Base-by-base conservation (phyloP, 2,888 invertebrate genomes). In the Philhelius pedissequus region DNA sequence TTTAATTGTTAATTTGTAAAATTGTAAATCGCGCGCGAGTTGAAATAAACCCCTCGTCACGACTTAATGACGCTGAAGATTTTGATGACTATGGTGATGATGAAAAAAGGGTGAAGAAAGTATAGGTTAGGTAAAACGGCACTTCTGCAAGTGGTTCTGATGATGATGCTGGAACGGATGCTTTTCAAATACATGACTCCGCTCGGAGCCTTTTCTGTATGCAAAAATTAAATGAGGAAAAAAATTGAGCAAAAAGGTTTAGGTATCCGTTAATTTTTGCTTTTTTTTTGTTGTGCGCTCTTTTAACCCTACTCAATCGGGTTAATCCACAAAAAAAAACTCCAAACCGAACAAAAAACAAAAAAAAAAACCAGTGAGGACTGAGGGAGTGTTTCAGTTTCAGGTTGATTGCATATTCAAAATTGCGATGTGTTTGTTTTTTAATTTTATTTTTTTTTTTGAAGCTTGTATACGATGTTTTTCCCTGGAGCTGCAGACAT, bases 1-100 rank as follows among this genome's bases (percentile, higher is more conserved):
- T 80, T 84, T 84, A 84, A 84, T 84, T 84, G 80, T 84, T 80
- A 84, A 84, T 84, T 84, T 84, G 80, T 84, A 80, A 80, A 84
- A 75, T 84, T 84, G 75, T 84, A 84, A 13, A 48, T 18, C 8
- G 30, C 32, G 70, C 74, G 66, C 68, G n/a, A 40, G 68, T 71
- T 84, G 68, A 71, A 80, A 84, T 80, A 71, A 84, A 84, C 75
- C 71, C 83, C 32, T 60, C 22, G 30, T 45, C 30, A 32, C 48
- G 70, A 27, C 74, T 71, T 76, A 80, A 84, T 66, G 69, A 71
- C 45, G 74, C 25, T 48, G 75, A 60, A 58, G 75, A 68, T 50
- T 68, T 69, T 56, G 50, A 74, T 74, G 68, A 56, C 38, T 56
- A 50, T 48, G 54, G 60, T 18, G n/a, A 43, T 15, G 40, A 3